These are phyloP conservation scores for Hypolimnas misippus DNA, from an alignment of 2,888 invertebrate species.

Conservation along the genomic window DNA sequence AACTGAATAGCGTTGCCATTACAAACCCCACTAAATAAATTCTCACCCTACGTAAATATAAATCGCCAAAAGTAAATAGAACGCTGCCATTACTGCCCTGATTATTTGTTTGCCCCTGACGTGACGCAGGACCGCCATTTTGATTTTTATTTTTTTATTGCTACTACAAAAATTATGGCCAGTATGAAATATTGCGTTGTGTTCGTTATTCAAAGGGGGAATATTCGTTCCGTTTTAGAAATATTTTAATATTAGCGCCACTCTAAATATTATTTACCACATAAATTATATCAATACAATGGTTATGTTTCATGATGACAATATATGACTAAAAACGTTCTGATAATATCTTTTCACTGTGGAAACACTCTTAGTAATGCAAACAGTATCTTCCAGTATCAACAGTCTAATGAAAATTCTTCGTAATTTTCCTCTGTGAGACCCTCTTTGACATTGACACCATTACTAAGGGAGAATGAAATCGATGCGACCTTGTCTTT, in stretches of 20 bases:
- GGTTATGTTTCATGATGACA: no score
- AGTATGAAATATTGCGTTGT: constrained; percentile 40
- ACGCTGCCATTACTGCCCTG: constrained; percentile 78
- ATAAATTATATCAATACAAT: no score
- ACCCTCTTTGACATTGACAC: constrained; percentile 41
- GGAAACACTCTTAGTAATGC: no score
- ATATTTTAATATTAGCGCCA: no score
- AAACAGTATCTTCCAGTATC: not conserved
- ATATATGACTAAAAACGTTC: no score
- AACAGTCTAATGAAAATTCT: constrained; percentile 1
- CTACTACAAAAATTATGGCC: constrained; percentile 52
- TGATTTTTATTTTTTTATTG: constrained; percentile 56
- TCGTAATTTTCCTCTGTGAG: not conserved
- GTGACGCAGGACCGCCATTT: constrained; percentile 66
- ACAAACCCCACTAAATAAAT: constrained; percentile 69
- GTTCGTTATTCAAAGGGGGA: constrained; percentile 24
- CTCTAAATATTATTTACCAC: no score
- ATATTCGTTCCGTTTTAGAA: not conserved
- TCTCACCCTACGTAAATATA: constrained; percentile 68
- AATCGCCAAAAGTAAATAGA: constrained; percentile 82
- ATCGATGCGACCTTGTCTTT: constrained; percentile 41
- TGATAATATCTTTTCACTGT: no score
- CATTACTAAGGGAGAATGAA: constrained; percentile 30
- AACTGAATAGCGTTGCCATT: constrained; percentile 71
- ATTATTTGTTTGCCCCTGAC: constrained; percentile 74